Conservation (phyloP, 2,113 vertebrate genomes). For the Thunnus maccoyii region DNA sequence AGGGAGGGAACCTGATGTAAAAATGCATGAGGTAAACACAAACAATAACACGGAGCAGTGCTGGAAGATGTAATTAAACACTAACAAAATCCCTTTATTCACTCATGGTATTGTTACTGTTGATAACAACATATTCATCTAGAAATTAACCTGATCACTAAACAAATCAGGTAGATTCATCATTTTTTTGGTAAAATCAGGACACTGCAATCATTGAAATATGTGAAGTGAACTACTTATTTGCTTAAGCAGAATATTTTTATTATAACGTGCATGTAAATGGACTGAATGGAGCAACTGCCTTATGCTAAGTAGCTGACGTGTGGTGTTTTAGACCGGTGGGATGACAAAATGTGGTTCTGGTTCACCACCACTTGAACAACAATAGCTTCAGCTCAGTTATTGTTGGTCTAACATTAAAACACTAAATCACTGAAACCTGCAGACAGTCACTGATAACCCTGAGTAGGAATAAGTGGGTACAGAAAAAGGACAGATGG, state of each 20-base stretch:
- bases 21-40: neutral
- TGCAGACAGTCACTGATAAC: neutral
- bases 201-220: neutral
- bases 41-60: too few species aligned
- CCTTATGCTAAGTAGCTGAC: neutral
- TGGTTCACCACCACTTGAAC: constrained; percentile 1
- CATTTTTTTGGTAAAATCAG: neutral
- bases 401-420: neutral
- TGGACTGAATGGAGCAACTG: neutral
- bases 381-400: neutral
- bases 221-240: neutral
- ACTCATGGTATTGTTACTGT: neutral
- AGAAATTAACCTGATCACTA: neutral
- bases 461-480: neutral
- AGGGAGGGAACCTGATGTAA: neutral
- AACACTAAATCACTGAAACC: neutral
- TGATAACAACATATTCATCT: neutral
- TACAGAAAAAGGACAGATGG: neutral
- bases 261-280: neutral
- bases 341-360: neutral
- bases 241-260: neutral
- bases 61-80: too few species aligned
- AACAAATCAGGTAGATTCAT: neutral
- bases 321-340: neutral
- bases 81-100: too few species aligned